Base-by-base conservation (phyloP, 2,113 vertebrate species). In the Oceanites oceanicus region DNA sequence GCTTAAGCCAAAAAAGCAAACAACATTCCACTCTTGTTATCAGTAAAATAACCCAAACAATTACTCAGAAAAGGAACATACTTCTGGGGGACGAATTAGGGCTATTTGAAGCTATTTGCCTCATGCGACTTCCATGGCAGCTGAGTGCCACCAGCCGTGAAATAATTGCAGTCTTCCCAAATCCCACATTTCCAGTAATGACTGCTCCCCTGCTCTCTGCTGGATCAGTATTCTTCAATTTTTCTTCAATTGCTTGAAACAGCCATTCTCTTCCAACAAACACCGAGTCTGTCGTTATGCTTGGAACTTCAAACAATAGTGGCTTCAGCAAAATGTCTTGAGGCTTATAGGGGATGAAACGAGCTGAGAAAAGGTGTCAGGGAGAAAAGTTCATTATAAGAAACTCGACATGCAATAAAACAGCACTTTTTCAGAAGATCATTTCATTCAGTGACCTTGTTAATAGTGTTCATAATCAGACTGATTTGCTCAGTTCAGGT, bases 311-410 rank as follows among this genome's bases (percentile, higher is more conserved):
- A 45, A 99, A 99, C 94, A 99, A 94, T 59, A 99, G 95, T 0
- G 99, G 99, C 97, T 99, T 99, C 96, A 99, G 98, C 98, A 99
- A 98, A 98, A 99, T 99, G 97, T 99, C 99, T 96, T 98, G 98
- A 34, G 99, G 99, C 98, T 99, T 99, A 96, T 99, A 99, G 29
- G 99, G 98, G 90, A 99, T 96, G 90, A 99, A 99, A 77, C 98
- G 99, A 90, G 98, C 99, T 99, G 97, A 40, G 83, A 88, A 82
- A 38, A 72, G 20, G 40, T 74, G 40, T 9, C 86, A 80, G 27
- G 75, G 40, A 97, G 32, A 94, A 89, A 72, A 71, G 19, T 49
- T 38, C 68, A 92, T 95, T 71, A 96, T 45, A 88, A 88, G 70
- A 88, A 77, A 79, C 50, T 74, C 12, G 27, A 88, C 49, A 53